Evolutionary conservation across 2,113 vertebrate genomes (phyloP).

Genomic region (Naja naja): DNA sequence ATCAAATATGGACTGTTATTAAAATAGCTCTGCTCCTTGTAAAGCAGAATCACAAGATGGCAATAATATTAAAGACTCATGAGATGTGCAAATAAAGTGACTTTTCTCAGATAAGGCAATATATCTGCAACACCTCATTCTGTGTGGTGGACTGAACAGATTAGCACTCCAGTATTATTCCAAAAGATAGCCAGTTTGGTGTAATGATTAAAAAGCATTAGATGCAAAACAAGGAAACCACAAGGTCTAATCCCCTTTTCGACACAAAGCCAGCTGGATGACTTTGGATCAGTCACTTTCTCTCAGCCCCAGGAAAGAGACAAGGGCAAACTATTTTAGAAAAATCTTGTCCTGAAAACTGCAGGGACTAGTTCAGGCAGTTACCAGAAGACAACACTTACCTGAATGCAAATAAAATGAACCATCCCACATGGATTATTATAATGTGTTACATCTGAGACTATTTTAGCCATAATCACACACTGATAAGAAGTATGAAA

Average conservation of each 20-base stretch:
- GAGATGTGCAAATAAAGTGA: background rate
- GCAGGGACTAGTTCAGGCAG: background rate
- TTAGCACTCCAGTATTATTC: background rate
- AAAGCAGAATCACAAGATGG: background rate
- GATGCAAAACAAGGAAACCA: background rate
- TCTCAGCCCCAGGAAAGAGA: background rate
- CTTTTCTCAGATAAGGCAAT: background rate
- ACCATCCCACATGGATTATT: background rate
- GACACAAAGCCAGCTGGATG: background rate
- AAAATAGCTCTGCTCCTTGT: background rate
- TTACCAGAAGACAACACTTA: background rate
- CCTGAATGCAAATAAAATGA: background rate
- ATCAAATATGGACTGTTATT: background rate
- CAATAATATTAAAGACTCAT: background rate
- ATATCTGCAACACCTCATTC: background rate
- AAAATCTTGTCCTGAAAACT: background rate
- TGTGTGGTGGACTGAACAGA: background rate
- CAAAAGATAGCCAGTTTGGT: background rate
- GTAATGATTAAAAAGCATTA: background rate
- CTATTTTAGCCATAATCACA: background rate
- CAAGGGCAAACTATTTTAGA: background rate
- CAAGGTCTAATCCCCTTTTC: background rate
- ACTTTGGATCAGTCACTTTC: background rate
- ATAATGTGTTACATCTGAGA: background rate
- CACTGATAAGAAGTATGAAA: background rate